Evolutionary conservation across 2,797 vertebrate species (phyloP), one percentile per base, ranked within the genome.

Genomic region (Benthosema pterotum): DNA sequence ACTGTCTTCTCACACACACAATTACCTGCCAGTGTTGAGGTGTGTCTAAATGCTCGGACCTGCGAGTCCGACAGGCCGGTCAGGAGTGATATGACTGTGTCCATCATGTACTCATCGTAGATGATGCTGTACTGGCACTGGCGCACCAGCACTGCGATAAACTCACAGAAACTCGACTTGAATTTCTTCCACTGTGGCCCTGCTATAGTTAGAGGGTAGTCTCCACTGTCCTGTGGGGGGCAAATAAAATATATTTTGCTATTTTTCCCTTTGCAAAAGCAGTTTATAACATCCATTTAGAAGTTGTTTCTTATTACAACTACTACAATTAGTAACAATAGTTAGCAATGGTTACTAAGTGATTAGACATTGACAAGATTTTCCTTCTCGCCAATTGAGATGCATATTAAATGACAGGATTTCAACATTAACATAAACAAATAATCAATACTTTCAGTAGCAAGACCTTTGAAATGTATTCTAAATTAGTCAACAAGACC

Each of bases 41-140:
- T 99, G 93, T 99, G 98, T 90, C 97, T 94, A 91, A 99, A 99
- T 52, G 98, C 98, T 91, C 97, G 91, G 89, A 99, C 98, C 88
- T 99, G 98, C 0, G 98, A 99, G 87, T 99, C 98, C 6, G 97
- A 99, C 54, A 99, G 92, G 84, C 98, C 98, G 42, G 98, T 99
- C 55, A 99, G 96, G 75, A 99, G 95, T 51, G 98, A 99, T 90
- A 99, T 99, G 75, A 99, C 94, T 1, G 97, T 99, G 78, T 99
- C 98, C 98, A 99, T 99, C 97, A 99, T 99, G 85, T 99, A 99
- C 49, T 99, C 98, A 85, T 99, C 98, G 84, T 99, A 99, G 92
- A 99, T 99, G 92, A 99, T 99, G 90, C 98, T 99, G 85, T 99
- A 99, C 56, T 99, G 98, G 91, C 98, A 99, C 67, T 99, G 98